Evolutionary conservation across 1,140 invertebrate genomes (phyloP), one percentile per base, ranked within the genome.

Genomic region (Leptinotarsa defecta): DNA sequence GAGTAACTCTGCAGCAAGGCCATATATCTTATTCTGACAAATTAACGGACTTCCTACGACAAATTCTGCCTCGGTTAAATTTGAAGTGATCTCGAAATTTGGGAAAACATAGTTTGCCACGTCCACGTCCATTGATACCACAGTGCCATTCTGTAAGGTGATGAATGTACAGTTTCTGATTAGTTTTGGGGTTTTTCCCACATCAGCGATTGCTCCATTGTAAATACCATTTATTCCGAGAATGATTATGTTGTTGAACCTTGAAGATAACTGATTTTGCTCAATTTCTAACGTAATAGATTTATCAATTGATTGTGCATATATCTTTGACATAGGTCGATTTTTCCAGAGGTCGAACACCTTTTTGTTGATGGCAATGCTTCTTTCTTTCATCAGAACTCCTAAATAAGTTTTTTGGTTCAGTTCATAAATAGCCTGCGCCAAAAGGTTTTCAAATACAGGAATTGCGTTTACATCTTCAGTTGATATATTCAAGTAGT

Each of bases 11-110:
- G 19, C 68, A n/a, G 73, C 73, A 15, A 74, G 20, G 20, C 73
- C 73, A 20, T 74, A 74, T n/a, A 74, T 65, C 24, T 68, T 61
- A 19, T 63, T 48, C 6, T 63, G 48, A 22, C 73, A 74, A 20
- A 74, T 52, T 17, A 74, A 69, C 17, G 73, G 73, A 61, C 65
- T 69, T 13, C 73, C 73, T 15, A 68, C 17, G 4, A 73, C 48
- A 15, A 73, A 48, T 13, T 73, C 13, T 19, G 61, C 64, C 3
- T 22, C 43, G 15, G 62, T 65, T 48, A 64, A 13, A 24, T 61
- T 27, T 34, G 34, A 62, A 20, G 4, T 20, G 24, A 61, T 48
- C 4, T 64, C 22, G 13, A 67, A 19, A 34, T 73, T n/a, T 17
- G 27, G 19, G 20, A 19, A 34, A 3, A 34, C 27, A 48, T 27